phyloP scores from a whole-genome alignment of 2,888 invertebrate genomes.

The Sinohyriopsis cumingii region DNA sequence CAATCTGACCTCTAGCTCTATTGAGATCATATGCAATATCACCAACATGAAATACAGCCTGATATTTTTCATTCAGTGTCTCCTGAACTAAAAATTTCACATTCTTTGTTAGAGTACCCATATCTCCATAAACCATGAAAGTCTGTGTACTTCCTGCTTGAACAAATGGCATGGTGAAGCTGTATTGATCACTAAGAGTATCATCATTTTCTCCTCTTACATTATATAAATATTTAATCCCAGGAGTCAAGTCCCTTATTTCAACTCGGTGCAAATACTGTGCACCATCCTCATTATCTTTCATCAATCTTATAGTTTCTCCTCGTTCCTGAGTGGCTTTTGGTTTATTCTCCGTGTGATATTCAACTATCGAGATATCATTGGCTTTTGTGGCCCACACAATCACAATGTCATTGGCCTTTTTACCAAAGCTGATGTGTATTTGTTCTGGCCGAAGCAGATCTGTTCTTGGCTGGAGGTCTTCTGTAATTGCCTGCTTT shows the following conservation, averaged over 20 bases:
- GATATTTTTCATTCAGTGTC: slow-evolving; percentile 48
- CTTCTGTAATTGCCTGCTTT: slow-evolving; percentile 22
- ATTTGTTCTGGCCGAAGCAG: slow-evolving; percentile 52
- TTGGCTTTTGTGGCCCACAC: slow-evolving; percentile 53
- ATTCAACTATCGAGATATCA: slow-evolving; percentile 46
- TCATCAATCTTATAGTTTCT: slow-evolving; percentile 37
- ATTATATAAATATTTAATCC: slow-evolving; percentile 51
- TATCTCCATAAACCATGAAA: slow-evolving; percentile 67
- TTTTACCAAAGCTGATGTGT: slow-evolving; percentile 55
- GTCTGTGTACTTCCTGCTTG: slow-evolving; percentile 50
- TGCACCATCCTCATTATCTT: slow-evolving; percentile 46
- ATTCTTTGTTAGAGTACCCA: slow-evolving; percentile 54
- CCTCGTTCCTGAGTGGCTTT: slow-evolving; percentile 29
- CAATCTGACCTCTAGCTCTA: slow-evolving; percentile 57
- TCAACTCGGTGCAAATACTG: slow-evolving; percentile 53
- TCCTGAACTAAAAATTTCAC: slow-evolving; percentile 56
- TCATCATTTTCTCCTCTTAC: slow-evolving; percentile 35
- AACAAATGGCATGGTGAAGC: slow-evolving; percentile 58
- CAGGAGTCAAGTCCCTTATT: slow-evolving; percentile 43
- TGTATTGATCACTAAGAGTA: slow-evolving; percentile 54
- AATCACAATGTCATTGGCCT: slow-evolving; percentile 43
- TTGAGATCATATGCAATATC: slow-evolving; percentile 67
- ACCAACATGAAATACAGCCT: slow-evolving; percentile 63
- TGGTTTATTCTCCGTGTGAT: slow-evolving; percentile 37
- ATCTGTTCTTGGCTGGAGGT: slow-evolving; percentile 15